These are phyloP conservation scores for Misgurnus mizolepis DNA, from an alignment of 2,113 vertebrate genomes.

Conservation along the genomic window DNA sequence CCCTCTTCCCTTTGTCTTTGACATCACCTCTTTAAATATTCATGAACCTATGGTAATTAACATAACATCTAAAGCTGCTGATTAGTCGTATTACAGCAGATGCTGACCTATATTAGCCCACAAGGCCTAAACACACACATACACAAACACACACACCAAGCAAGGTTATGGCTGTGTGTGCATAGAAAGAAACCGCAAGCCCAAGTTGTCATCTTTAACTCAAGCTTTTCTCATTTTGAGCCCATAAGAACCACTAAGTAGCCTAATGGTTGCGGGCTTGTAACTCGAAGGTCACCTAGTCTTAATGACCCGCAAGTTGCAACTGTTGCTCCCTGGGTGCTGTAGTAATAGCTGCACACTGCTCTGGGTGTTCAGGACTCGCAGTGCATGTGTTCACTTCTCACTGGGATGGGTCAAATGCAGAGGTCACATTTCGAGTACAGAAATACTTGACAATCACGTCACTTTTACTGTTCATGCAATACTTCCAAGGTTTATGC, in stretches of 20 bases:
- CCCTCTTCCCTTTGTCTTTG: constrained; percentile 69
- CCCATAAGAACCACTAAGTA: neutral
- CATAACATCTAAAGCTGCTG: constrained; percentile 73
- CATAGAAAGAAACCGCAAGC: constrained; percentile 40
- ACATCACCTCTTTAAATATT: constrained; percentile 76
- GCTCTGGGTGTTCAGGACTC: too few relatives aligned
- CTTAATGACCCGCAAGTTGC: too few relatives aligned
- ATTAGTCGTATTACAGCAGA: constrained; percentile 74
- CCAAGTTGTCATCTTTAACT: constrained; percentile 4
- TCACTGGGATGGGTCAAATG: too few relatives aligned
- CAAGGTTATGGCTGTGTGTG: constrained; percentile 65
- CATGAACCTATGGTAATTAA: constrained; percentile 69
- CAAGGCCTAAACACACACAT: constrained; percentile 54
- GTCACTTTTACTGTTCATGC: too few relatives aligned
- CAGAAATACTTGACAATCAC: too few relatives aligned
- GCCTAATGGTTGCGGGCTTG: too few relatives aligned
- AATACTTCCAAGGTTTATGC: too few relatives aligned
- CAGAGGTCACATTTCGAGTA: too few relatives aligned
- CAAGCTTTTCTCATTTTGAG: neutral
- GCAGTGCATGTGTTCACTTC: too few relatives aligned
- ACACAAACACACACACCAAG: constrained; percentile 37
- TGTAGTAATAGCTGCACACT: too few relatives aligned
- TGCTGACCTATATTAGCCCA: constrained; percentile 67
- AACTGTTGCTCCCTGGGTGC: too few relatives aligned
- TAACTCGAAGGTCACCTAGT: too few relatives aligned